Conservation (phyloP, 2,113 vertebrate genomes). For the Gymnocephalus cernua region DNA sequence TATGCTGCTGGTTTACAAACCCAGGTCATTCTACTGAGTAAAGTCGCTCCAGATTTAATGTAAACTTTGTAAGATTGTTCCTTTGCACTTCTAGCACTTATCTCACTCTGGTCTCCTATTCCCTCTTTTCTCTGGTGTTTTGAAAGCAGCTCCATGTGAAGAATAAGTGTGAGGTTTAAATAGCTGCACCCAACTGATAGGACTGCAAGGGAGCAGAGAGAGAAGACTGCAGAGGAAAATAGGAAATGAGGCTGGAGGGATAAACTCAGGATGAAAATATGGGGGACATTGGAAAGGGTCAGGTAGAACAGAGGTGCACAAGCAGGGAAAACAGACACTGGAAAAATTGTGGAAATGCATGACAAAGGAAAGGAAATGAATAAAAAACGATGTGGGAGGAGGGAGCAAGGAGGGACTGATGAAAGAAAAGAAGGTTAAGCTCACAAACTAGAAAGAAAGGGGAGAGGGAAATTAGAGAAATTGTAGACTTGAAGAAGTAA, state of each 20-base stretch:
- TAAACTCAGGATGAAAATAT: constrained; percentile 28
- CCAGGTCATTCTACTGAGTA: constrained; percentile 43
- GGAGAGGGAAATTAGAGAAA: constrained; percentile 27
- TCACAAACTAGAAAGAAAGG: constrained; percentile 24
- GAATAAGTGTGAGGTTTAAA: constrained; percentile 53
- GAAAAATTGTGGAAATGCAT: background rate
- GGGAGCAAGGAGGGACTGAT: constrained; percentile 15
- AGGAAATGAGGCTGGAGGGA: constrained; percentile 24
- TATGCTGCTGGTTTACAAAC: constrained; percentile 41
- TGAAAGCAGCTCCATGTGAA: constrained; percentile 41
- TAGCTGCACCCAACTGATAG: constrained; percentile 52
- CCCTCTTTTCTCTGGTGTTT: constrained; percentile 39
- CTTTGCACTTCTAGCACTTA: constrained; percentile 45
- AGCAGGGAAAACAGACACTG: background rate
- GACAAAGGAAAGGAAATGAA: constrained; percentile 4
- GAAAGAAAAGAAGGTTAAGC: constrained; percentile 38
- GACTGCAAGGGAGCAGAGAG: constrained; percentile 29
- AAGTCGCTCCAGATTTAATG: constrained; percentile 38
- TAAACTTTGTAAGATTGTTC: constrained; percentile 49
- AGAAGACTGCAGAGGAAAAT: constrained; percentile 23
- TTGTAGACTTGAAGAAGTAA: constrained; percentile 30
- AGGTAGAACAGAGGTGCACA: constrained; percentile 1
- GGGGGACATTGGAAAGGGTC: background rate
- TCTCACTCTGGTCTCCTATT: constrained; percentile 22
- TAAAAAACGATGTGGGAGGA: constrained; percentile 21